Evolutionary conservation across 2,113 vertebrate genomes (phyloP), one percentile per base, ranked within the genome.

Genomic region (Cyanoderma ruficeps): DNA sequence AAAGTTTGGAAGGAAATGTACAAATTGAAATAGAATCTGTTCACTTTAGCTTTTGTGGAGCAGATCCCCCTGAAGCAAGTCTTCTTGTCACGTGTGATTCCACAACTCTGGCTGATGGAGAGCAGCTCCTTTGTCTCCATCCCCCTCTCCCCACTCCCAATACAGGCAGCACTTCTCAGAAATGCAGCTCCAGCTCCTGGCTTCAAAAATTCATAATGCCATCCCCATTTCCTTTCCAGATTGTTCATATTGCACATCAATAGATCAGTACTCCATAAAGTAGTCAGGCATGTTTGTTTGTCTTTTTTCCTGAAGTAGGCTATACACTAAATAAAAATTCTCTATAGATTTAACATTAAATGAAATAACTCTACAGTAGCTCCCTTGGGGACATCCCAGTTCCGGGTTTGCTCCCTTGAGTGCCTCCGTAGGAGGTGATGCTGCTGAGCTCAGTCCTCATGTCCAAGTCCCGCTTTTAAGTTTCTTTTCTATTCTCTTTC

Each of bases 371-470:
- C 27, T 33, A 0, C 50, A 63, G 46, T 75, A 46, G 10, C 47
- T 79, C 52, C 74, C 35, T 68, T 4, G 6, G 75, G 79, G 33
- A 35, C 79, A 24, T 33, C 17, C 13, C 3, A 3, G 6, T 72
- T 88, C 33, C 61, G 52, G 46, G 31, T 79, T 27, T 71, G 8
- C 44, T 85, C 44, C 49, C 35, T 46, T 41, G 56, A 46, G n/a
- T 3, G 2, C 12, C 10, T 78, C 30, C 1, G 0, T 8, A 9
- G 47, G 68, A 72, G 44, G 19, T 14, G 67, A 14, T 37, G 46
- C 77, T 83, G 44, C 63, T 87, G 64, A 77, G 35, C 72, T 60
- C 49, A 19, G 41, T 22, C 47, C 28, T 33, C 6, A 3, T 35
- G 53, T 42, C 56, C 35, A 70, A 71, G 47, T 80, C 44, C 33